Percentiles rank a stretch among this genome's conserved stretches.
Conservation (phyloP, 2,113 vertebrate genomes). For the Macquaria ambigua region DNA sequence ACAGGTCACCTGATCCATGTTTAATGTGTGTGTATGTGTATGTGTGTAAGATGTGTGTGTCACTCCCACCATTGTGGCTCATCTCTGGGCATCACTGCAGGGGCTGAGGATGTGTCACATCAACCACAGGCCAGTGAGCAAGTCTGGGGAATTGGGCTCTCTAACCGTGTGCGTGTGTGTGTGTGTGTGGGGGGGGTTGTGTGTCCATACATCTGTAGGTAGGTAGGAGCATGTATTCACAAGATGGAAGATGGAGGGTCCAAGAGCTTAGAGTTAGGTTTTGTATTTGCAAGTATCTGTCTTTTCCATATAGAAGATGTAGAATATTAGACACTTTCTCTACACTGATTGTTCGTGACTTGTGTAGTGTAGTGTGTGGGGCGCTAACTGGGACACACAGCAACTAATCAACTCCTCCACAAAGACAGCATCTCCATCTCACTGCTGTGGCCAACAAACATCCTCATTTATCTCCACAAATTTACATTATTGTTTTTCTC, state of each 20-base stretch:
- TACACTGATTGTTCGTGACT: background rate
- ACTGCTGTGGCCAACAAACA: slow-evolving; percentile 89
- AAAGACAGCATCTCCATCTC: slow-evolving; percentile 87
- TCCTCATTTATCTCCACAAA: slow-evolving; percentile 91
- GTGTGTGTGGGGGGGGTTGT: background rate
- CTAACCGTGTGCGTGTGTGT: slow-evolving; percentile 30
- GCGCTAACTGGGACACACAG: slow-evolving; percentile 89
- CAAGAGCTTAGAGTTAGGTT: background rate
- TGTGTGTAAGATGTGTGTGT: slow-evolving; percentile 16
- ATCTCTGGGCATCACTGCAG: slow-evolving; percentile 76
- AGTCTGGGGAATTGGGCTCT: slow-evolving; percentile 67
- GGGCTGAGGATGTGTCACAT: slow-evolving; percentile 80
- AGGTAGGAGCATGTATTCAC: slow-evolving; percentile 1
- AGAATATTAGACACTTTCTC: background rate
- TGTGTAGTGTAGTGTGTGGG: slow-evolving; percentile 17
- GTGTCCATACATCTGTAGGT: slow-evolving; percentile 1
- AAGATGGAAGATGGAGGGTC: slow-evolving; percentile 7
- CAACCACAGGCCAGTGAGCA: slow-evolving; percentile 82
- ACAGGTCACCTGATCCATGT: slow-evolving; percentile 76
- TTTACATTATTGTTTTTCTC: slow-evolving; percentile 56
- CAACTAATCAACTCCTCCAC: slow-evolving; percentile 91
- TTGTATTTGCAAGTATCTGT: background rate
- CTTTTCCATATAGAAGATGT: background rate
- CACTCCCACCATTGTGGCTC: slow-evolving; percentile 59
- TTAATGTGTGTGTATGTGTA: slow-evolving; percentile 63